Percentiles rank a stretch among this genome's conserved stretches.
phyloP scores from a whole-genome alignment of 2,888 invertebrate genomes.

The Eulithis prunata region DNA sequence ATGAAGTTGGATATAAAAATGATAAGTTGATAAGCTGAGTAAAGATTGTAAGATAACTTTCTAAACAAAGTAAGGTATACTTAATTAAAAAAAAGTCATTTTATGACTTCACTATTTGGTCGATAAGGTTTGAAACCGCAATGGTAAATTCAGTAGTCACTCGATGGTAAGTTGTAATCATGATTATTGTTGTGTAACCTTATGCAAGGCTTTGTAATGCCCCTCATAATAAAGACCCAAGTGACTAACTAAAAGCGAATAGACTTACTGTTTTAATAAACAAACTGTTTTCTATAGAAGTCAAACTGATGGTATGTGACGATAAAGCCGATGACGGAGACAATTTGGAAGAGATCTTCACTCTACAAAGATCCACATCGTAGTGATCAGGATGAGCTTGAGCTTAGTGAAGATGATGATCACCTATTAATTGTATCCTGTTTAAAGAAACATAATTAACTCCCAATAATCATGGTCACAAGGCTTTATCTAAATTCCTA shows the following conservation, averaged over 20 bases:
- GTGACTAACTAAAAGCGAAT: constrained; percentile 24
- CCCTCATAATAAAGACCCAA: constrained; percentile 32
- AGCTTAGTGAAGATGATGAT: no score
- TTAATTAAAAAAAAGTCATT: no score
- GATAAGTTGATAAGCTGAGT: no score
- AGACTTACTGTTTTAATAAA: background rate
- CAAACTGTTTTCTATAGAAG: no score
- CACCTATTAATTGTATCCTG: no score
- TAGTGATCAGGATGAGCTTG: no score
- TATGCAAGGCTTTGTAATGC: constrained; percentile 43
- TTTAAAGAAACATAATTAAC: no score
- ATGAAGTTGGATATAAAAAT: no score
- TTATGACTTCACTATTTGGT: constrained; percentile 39
- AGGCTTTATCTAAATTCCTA: constrained; percentile 19
- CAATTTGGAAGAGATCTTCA: no score
- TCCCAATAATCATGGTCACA: background rate
- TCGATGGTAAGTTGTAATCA: constrained; percentile 58
- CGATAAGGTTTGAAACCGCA: constrained; percentile 46
- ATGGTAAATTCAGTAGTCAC: constrained; percentile 48
- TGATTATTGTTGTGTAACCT: constrained; percentile 51
- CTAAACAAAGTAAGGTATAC: background rate
- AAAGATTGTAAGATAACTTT: background rate
- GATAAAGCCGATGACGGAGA: no score
- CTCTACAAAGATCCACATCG: no score
- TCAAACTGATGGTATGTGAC: no score